phyloP scores from a whole-genome alignment of 2,888 invertebrate species.

The Philereme vetulata region DNA sequence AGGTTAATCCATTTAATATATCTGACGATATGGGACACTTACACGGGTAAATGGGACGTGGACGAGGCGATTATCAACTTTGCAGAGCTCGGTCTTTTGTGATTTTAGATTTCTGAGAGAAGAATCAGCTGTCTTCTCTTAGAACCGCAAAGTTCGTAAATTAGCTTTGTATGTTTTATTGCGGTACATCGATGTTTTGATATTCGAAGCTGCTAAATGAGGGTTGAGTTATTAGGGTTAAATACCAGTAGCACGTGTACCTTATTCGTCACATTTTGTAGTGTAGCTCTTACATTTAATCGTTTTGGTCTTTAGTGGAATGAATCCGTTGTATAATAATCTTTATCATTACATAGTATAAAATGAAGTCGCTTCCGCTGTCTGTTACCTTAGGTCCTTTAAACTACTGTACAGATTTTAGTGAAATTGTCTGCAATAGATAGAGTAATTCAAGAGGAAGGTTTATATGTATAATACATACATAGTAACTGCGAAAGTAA shows the following conservation, averaged over 20 bases:
- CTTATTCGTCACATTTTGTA: conserved; percentile 35
- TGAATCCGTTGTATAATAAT: conserved; percentile 2
- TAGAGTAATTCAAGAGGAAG: no score
- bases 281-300: conserved; percentile 28
- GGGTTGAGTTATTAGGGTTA: conserved; percentile 57
- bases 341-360: no score
- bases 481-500: no score
- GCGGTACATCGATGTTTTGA: conserved; percentile 17
- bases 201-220: conserved; percentile 17
- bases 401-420: no score
- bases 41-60: conserved; percentile 20
- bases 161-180: conserved; percentile 50
- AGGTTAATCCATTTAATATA: conserved; percentile 39
- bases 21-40: conserved; percentile 21
- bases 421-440: no score
- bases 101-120: conserved; percentile 34
- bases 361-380: no score
- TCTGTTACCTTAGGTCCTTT: no score
- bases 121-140: conserved; percentile 36
- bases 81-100: conserved; percentile 27
- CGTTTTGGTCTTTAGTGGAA: conserved; percentile 15
- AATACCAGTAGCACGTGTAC: conserved; percentile 49
- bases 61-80: conserved; percentile 28
- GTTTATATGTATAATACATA: no score
- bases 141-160: conserved; percentile 43